phyloP scores from a whole-genome alignment of 2,113 vertebrate genomes.

The Corythornis madagascariensis region DNA sequence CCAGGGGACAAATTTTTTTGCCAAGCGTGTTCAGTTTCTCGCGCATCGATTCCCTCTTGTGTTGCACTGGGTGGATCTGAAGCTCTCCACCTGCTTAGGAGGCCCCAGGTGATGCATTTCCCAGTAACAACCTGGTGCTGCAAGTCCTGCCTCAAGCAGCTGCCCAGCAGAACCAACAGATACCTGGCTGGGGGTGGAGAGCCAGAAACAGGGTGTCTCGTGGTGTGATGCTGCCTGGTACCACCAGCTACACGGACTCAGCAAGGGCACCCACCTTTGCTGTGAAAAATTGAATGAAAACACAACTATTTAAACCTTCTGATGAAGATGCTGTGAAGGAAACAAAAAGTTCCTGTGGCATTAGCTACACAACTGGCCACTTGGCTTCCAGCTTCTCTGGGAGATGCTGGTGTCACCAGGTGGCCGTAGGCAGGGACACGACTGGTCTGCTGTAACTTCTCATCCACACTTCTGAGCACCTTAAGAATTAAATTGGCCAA shows the following conservation, averaged over 20 bases:
- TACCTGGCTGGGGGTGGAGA: neutral
- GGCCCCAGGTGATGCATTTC: fast-evolving
- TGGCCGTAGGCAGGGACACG: neutral
- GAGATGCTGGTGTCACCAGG: neutral
- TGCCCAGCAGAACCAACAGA: neutral
- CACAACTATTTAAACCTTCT: neutral
- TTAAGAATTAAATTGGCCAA: constrained; percentile 56
- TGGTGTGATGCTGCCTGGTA: fast-evolving
- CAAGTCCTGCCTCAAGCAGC: neutral
- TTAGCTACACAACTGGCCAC: fast-evolving
- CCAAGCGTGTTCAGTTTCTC: neutral
- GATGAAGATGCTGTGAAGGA: neutral
- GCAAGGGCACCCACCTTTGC: neutral
- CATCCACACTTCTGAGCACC: constrained; percentile 63
- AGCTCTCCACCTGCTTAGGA: neutral
- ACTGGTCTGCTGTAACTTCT: neutral
- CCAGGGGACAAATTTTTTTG: neutral
- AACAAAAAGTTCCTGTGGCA: neutral
- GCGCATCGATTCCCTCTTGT: neutral
- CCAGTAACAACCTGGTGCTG: neutral
- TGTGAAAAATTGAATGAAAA: neutral
- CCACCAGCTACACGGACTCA: neutral
- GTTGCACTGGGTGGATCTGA: neutral
- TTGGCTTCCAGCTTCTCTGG: neutral
- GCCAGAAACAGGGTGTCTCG: neutral